Evolutionary conservation across 2,113 vertebrate species (phyloP), one percentile per base, ranked within the genome.

Genomic region (Patagioenas fasciata): DNA sequence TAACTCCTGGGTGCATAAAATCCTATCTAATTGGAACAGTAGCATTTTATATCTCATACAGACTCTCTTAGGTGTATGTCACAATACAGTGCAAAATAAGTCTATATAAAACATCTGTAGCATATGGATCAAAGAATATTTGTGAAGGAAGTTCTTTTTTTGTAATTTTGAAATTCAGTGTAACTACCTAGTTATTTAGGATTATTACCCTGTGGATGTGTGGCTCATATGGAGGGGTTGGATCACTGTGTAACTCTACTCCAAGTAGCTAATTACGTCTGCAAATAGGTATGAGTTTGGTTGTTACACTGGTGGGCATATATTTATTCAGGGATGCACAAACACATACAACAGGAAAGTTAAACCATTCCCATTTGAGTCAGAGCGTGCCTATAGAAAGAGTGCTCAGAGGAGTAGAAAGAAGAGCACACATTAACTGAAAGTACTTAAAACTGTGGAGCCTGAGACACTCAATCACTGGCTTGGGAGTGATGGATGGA

Each of bases 181-280:
- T 88, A 60, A 86, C 60, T 70, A 88, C 10, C 20, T 86, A 50
- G 40, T 56, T 72, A 42, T 42, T 94, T 58, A 80, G 53, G 48
- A 42, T 71, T 10, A 62, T 64, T 56, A 38, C 44, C 1, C 31
- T 85, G 29, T 90, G 71, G 16, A 20, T 61, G 11, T 31, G 48
- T 50, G 23, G 40, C 13, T 74, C 0, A 2, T 36, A 5, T 58
- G 11, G 10, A 31, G 14, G 2, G 21, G 3, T 15, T 57, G 28
- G 47, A 38, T 82, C 73, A n/a, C 42, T 5, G 6, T 57, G 40
- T 47, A 24, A 81, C 15, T 54, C 51, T 48, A 47, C 10, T 32
- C 26, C 15, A 32, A 2, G 2, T 36, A 44, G 78, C 24, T 85
- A 80, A 58, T 85, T 91, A 25, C n/a, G 15, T 73, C 34, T 79